These are phyloP conservation scores for Ormyrus rosae DNA, from an alignment of 2,888 invertebrate genomes.

Conservation along the genomic window DNA sequence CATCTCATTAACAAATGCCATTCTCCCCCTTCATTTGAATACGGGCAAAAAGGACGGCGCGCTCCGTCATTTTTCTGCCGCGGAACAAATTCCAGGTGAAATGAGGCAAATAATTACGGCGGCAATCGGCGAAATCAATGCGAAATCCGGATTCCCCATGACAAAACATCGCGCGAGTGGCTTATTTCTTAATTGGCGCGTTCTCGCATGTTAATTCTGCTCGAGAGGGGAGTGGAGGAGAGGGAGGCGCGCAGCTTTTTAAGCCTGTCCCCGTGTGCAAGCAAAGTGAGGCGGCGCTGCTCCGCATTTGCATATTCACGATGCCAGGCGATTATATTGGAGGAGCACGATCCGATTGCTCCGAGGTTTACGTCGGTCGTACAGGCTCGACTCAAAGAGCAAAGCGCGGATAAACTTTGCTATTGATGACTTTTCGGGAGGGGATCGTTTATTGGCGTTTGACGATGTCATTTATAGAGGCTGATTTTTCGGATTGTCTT, in stretches of 20 bases:
- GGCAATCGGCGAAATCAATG: no score
- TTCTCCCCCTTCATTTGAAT: not conserved
- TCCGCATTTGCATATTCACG: constrained; percentile 51
- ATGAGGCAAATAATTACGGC: constrained; percentile 24
- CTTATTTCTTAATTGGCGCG: constrained; percentile 46
- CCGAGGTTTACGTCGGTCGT: no score
- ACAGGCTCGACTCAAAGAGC: no score
- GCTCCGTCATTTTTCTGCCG: not conserved
- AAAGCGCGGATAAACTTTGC: no score
- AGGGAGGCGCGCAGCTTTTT: constrained; percentile 1
- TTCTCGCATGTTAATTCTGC: constrained; percentile 48
- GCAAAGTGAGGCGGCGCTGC: constrained; percentile 19
- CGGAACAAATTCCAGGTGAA: not conserved
- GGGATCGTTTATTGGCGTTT: no score
- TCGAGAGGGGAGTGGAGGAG: not conserved
- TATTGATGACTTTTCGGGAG: no score
- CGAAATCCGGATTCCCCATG: no score
- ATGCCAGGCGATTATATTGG: constrained; percentile 37
- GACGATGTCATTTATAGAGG: no score
- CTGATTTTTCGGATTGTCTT: no score
- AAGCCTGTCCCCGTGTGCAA: not conserved
- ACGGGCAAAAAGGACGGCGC: no score
- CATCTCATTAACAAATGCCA: no score
- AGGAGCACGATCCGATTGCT: not conserved
- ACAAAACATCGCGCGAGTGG: constrained; percentile 29